Conservation (phyloP, 2,113 vertebrate species). For the Bufo bufo region DNA sequence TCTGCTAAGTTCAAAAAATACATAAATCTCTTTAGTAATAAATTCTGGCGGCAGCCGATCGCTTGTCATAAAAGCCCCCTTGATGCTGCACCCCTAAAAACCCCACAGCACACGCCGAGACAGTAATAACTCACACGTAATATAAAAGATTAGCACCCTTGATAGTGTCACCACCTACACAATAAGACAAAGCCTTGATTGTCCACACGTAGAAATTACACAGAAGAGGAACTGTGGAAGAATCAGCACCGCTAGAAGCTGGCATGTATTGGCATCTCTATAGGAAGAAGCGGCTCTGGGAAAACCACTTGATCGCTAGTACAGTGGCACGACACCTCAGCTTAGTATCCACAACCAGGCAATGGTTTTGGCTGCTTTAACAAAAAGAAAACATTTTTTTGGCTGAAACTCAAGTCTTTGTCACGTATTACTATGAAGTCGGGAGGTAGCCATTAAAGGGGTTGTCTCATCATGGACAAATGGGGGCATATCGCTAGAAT, state of each 20-base stretch:
- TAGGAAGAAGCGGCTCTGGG: background rate
- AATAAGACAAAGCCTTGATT: background rate
- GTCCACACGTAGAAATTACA: background rate
- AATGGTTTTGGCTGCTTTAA: background rate
- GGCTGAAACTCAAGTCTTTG: slow-evolving; percentile 11
- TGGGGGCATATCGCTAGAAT: no score
- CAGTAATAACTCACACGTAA: slow-evolving; percentile 19
- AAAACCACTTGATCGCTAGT: background rate
- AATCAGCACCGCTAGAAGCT: background rate
- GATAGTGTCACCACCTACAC: slow-evolving; percentile 3
- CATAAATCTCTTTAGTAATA: background rate
- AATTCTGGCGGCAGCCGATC: background rate
- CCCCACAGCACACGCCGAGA: background rate
- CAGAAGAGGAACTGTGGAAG: background rate
- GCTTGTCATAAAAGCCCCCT: background rate
- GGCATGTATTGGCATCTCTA: slow-evolving; percentile 1
- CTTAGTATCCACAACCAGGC: background rate
- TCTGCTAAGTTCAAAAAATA: background rate
- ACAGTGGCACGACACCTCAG: background rate
- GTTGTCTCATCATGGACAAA: no score
- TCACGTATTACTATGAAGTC: background rate
- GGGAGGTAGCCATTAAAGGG: slow-evolving; percentile 16
- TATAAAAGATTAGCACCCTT: slow-evolving; percentile 44
- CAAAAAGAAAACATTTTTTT: background rate
- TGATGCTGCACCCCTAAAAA: background rate